Base-by-base conservation (phyloP, 2,797 vertebrate species). In the Alfaro cultratus region DNA sequence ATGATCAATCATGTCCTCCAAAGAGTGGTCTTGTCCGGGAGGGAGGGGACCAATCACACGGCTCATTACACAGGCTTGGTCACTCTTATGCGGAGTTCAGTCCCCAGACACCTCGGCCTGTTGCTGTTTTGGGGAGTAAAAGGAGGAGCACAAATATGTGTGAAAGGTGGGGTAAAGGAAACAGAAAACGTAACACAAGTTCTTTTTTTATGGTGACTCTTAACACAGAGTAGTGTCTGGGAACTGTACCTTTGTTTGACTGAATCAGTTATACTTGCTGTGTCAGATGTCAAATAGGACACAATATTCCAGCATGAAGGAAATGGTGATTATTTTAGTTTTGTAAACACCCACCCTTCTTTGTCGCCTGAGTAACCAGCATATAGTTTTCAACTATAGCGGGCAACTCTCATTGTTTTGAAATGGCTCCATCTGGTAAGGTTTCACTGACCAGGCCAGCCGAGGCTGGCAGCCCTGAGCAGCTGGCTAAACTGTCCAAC, bases 401-500 rank as follows among this genome's bases (percentile, higher is more conserved):
- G n/a, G 87, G 87, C 84, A 81, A 86, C 91, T 89, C 90, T 96
- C 90, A 95, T 96, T 96, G 96, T 96, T 94, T 94, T 89, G 83
- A 94, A 93, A 91, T 91, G 89, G 90, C 91, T 95, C 96, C 96
- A 96, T 96, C 95, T 96, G 96, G 93, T 88, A 88, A 95, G 94
- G 89, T 94, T 95, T 95, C 93, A 93, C 93, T 95, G 94, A 94
- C 93, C 94, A 87, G 92, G 83, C 89, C 79, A 47, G 87, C 83
- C 89, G 34, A 47, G 77, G 87, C 91, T 86, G 53, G 81, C 88
- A 80, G 91, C 84, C 90, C 92, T 81, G 86, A 92, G 95, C 96
- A 96, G 96, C 96, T 96, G 96, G 94, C 91, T 88, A 96, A 96
- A 96, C 96, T 95, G 96, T 90, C 96, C 95, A 96, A 95, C 93